phyloP scores from a whole-genome alignment of 2,888 invertebrate species.

The Morinoia aosen region DNA sequence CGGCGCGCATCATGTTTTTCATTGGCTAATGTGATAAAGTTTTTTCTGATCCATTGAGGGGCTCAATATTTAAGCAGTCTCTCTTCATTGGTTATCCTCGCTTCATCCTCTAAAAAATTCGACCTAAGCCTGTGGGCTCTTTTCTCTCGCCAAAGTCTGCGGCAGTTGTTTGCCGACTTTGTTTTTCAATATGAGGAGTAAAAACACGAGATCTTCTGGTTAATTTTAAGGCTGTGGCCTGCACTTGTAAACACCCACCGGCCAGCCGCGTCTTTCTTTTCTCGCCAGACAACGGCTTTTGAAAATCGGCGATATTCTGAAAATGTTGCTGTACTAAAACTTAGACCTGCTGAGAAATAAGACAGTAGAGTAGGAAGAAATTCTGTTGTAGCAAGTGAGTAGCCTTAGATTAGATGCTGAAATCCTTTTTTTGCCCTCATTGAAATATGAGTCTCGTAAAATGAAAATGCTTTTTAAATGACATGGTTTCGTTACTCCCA shows the following conservation, averaged over 20 bases:
- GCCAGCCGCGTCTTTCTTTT: constrained; percentile 13
- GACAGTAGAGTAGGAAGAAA: background rate
- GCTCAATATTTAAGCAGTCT: constrained; percentile 37
- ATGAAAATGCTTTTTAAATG: background rate
- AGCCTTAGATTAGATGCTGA: background rate
- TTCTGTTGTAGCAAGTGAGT: background rate
- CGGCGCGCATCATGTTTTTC: constrained; percentile 42
- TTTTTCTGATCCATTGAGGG: constrained; percentile 45
- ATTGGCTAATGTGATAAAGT: constrained; percentile 51
- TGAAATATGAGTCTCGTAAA: background rate
- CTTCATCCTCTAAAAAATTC: constrained; percentile 47
- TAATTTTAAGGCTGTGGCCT: constrained; percentile 50
- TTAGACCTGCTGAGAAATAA: background rate
- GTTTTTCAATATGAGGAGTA: constrained; percentile 53
- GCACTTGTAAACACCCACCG: constrained; percentile 46
- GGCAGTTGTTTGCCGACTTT: constrained; percentile 52
- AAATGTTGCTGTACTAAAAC: background rate
- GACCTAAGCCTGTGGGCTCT: constrained; percentile 36
- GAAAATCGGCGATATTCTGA: background rate
- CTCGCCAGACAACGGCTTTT: constrained; percentile 1
- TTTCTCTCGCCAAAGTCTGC: constrained; percentile 41
- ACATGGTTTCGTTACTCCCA: background rate
- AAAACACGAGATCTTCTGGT: constrained; percentile 51
- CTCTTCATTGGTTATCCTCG: constrained; percentile 45
- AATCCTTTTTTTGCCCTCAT: background rate